Conservation (phyloP, 1,140 invertebrate species). For the Halesus radiatus region DNA sequence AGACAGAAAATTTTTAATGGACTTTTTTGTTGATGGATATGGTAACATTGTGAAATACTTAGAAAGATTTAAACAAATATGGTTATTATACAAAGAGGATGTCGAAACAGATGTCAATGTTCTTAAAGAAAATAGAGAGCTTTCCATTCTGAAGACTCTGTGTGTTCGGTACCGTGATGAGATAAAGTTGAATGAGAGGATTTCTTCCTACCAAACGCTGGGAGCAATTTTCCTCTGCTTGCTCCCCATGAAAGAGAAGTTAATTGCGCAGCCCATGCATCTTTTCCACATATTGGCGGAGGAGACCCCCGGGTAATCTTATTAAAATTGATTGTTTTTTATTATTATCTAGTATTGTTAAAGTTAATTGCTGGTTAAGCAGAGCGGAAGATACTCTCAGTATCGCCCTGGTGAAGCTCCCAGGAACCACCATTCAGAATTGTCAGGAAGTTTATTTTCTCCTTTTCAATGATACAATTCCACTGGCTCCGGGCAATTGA, state of each 20-base stretch:
- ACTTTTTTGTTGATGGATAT: conserved; percentile 74
- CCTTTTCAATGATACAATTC: no score
- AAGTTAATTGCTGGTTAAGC: no score
- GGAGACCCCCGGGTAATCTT: conserved; percentile 69
- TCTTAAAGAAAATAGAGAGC: conserved; percentile 69
- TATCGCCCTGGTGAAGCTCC: no score
- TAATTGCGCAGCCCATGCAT: conserved; percentile 77
- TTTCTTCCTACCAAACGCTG: conserved; percentile 73
- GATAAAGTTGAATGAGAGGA: conserved; percentile 72
- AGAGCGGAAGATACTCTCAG: no score
- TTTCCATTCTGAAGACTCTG: conserved; percentile 72
- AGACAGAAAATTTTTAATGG: conserved; percentile 69
- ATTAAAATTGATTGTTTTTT: no score
- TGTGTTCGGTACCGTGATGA: conserved; percentile 75
- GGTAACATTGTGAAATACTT: conserved; percentile 75
- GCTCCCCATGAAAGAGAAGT: conserved; percentile 77
- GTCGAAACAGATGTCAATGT: conserved; percentile 72
- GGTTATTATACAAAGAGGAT: conserved; percentile 80
- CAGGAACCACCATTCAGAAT: no score
- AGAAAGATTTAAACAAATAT: conserved; percentile 76
- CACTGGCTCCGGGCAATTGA: no score
- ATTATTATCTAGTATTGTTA: no score
- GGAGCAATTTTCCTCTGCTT: conserved; percentile 81
- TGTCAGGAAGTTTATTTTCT: no score
- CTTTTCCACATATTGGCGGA: conserved; percentile 76